A percentile compares a stretch with the other conserved stretches of the same genome.
Evolutionary conservation across 2,113 vertebrate genomes (phyloP).

Genomic region (Phalacrocorax pelagicus): DNA sequence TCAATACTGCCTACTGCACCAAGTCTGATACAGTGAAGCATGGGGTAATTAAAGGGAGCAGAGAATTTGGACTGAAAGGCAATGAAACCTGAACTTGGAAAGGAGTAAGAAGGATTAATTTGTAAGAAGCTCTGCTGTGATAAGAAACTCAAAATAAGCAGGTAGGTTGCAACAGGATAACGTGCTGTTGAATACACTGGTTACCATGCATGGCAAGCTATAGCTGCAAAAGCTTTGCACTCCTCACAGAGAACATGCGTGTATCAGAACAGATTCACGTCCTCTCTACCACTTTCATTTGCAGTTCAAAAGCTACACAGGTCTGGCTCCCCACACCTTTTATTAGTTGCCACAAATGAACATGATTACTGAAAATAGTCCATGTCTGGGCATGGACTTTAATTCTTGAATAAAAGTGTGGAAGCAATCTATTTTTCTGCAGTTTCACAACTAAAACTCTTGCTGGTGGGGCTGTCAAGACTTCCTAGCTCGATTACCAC

Average conservation of each 20-base stretch:
- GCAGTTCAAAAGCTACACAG: not conserved
- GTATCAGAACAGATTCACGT: not conserved
- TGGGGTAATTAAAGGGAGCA: not conserved
- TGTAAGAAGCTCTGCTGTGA: not conserved
- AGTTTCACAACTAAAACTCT: not conserved
- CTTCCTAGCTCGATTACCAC: not conserved
- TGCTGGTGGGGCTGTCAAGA: not conserved
- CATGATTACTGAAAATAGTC: not conserved
- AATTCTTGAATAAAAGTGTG: not conserved
- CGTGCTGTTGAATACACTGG: not conserved
- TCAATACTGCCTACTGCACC: not conserved
- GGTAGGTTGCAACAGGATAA: not conserved
- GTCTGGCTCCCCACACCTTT: not conserved
- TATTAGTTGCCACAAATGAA: not conserved
- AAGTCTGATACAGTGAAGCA: not conserved
- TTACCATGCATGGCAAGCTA: fast-evolving
- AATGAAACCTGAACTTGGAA: not conserved
- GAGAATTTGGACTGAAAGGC: not conserved
- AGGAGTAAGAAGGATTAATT: not conserved
- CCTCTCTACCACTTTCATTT: not conserved
- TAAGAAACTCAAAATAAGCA: not conserved
- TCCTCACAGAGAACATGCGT: not conserved
- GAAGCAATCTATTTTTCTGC: not conserved
- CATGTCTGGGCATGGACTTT: not conserved
- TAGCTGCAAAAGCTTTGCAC: not conserved